Base-by-base conservation (phyloP, 1,140 invertebrate species). In the Drosophila prosaltans region DNA sequence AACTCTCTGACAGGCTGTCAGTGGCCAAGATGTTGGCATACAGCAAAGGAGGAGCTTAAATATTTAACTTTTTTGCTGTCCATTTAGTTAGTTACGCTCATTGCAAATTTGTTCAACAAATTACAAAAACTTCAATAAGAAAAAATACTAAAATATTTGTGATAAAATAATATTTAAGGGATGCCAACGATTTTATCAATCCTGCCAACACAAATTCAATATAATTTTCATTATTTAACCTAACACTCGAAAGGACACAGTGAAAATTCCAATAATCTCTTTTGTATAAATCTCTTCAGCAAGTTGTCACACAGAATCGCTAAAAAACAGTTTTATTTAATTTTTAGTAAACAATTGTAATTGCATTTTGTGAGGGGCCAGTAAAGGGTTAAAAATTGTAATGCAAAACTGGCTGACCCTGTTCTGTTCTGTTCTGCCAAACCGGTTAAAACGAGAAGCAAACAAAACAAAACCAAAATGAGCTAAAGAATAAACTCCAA, bases 11-110 rank as follows among this genome's bases (percentile, higher is more conserved):
- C 83, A 74, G 74, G 30, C 75, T 85, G 81, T 85, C 81, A 85
- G 82, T 78, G 71, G 78, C 81, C 81, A 85, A 85, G 81, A 85
- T 74, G 78, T 86, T 73, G 81, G 74, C 82, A 84, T 74, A 84
- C 82, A 83, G 45, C 68, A 36, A 51, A 39, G 61, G 48, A 63
- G 41, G 41, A 10, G 61, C 55, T 51, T 36, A 58, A 64, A 81
- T 79, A 79, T 77, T 79, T 81, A 83, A 81, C 82, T 88, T 88
- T 83, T 36, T 6, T 36, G 28, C 79, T 69, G 71, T 36, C 40
- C 66, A 55, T 40, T 32, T 59, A 51, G 21, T 51, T 51, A 51
- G 45, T 51, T 51, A 51, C 77, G 26, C 70, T 58, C 61, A 72
- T 78, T 65, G 78, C 78, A 74, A 84, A 85, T 85, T 81, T 81